Evolutionary conservation across 2,113 vertebrate species (phyloP).

Genomic region (Lamprotornis superbus): DNA sequence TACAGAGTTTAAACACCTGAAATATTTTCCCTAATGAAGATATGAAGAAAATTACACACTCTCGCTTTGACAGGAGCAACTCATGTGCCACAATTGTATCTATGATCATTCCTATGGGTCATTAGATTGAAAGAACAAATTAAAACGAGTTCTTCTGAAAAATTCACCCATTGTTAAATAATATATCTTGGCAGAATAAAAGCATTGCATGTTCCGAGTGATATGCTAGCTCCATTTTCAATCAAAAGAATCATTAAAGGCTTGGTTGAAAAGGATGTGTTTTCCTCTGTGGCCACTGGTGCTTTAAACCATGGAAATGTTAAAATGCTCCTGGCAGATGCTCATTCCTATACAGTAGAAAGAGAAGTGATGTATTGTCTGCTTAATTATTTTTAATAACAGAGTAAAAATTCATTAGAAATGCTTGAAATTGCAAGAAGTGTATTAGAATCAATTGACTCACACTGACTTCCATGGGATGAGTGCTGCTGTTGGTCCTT

Average conservation of each 20-base stretch:
- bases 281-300: slow-evolving; percentile 37
- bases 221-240: slow-evolving; percentile 30
- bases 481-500: neutral
- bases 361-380: slow-evolving; percentile 16
- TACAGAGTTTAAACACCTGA: neutral
- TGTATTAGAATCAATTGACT: neutral
- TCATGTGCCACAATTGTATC: neutral
- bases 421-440: neutral
- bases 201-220: slow-evolving; percentile 16
- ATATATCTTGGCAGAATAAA: slow-evolving; percentile 49
- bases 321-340: slow-evolving; percentile 47
- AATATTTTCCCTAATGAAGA: neutral
- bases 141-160: slow-evolving; percentile 40
- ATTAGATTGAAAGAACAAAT: slow-evolving; percentile 54
- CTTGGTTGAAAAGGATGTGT: neutral
- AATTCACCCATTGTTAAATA: slow-evolving; percentile 53
- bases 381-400: slow-evolving; percentile 32
- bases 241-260: slow-evolving; percentile 31
- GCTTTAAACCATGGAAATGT: slow-evolving; percentile 38
- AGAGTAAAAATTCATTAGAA: slow-evolving; percentile 21
- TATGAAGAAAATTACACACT: neutral
- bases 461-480: rapidly evolving
- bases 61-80: neutral
- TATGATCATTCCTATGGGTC: neutral
- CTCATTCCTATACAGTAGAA: neutral